phyloP scores from a whole-genome alignment of 2,888 invertebrate species.

The Spodoptera littoralis region DNA sequence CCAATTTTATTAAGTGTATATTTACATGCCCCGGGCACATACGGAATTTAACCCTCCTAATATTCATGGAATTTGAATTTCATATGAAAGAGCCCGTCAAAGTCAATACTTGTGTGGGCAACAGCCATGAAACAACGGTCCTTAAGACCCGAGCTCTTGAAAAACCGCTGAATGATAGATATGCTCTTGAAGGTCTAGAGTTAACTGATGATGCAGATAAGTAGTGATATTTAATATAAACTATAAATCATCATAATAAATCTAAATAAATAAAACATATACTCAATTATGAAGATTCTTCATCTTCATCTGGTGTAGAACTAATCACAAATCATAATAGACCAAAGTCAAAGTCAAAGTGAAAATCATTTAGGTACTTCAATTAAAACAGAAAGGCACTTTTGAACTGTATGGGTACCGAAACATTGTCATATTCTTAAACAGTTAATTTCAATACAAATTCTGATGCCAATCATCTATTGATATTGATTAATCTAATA shows the following conservation, averaged over 20 bases:
- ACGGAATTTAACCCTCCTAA: constrained; percentile 26
- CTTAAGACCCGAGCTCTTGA: constrained; percentile 59
- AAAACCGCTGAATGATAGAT: constrained; percentile 51
- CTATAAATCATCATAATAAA: background rate
- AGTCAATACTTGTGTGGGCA: constrained; percentile 58
- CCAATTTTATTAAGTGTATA: constrained; percentile 22
- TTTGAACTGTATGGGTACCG: no score
- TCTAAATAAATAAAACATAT: no score
- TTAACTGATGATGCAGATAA: constrained; percentile 24
- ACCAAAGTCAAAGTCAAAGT: no score
- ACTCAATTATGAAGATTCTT: no score
- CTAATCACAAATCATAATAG: no score
- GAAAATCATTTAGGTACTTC: no score
- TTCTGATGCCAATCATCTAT: no score
- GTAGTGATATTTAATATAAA: constrained; percentile 7
- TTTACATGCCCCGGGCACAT: constrained; percentile 18
- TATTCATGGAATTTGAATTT: constrained; percentile 60
- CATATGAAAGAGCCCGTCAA: constrained; percentile 58
- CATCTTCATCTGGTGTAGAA: no score
- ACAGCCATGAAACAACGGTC: constrained; percentile 60
- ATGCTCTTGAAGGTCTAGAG: constrained; percentile 33
- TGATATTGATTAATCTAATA: no score
- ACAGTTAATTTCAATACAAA: no score
- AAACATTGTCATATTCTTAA: no score
- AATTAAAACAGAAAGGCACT: no score